Evolutionary conservation across 2,797 vertebrate genomes (phyloP), one percentile per base, ranked within the genome.

Genomic region (Podarcis lilfordi): DNA sequence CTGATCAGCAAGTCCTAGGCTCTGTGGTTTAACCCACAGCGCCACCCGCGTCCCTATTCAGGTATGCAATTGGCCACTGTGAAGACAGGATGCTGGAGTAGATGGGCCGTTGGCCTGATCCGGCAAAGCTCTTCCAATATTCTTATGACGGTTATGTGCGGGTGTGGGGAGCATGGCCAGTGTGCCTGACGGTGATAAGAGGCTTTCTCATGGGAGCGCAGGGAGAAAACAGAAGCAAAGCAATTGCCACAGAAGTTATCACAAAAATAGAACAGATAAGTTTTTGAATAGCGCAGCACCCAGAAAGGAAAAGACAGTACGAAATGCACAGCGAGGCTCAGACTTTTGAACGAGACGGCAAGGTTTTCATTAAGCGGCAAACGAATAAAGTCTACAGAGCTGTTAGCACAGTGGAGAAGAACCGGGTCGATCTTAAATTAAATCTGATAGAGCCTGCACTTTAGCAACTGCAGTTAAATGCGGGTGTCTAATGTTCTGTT

Each of bases 371-470:
- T 86, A 82, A 86, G 35, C 61, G 15, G 45, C 0, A 43, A 82
- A 68, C 8, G 27, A 87, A 85, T 85, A n/a, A 68, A 66, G 78
- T 76, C 78, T 69, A 68, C 55, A 11, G 19, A 66, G 68, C 55
- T 87, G 81, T 74, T 84, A 37, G 75, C 81, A 66, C 68, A 82
- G 76, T n/a, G 25, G 68, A 83, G 76, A 90, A 40, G 69, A 74
- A 75, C 43, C 3, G 5, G 66, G 86, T 76, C 59, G 45, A 87
- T 87, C 82, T 84, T 81, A 90, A 90, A 87, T 87, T 86, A 89
- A 86, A 89, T 89, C 82, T 69, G 89, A 81, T 85, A 40, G 76
- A 84, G 81, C 55, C 69, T 75, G 76, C 29, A 81, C 77, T 88
- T 90, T 85, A 85, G 64, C 77, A 61, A 43, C 71, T 81, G 78